Evolutionary conservation across 2,113 vertebrate genomes (phyloP).

Genomic region (Empidonax traillii): DNA sequence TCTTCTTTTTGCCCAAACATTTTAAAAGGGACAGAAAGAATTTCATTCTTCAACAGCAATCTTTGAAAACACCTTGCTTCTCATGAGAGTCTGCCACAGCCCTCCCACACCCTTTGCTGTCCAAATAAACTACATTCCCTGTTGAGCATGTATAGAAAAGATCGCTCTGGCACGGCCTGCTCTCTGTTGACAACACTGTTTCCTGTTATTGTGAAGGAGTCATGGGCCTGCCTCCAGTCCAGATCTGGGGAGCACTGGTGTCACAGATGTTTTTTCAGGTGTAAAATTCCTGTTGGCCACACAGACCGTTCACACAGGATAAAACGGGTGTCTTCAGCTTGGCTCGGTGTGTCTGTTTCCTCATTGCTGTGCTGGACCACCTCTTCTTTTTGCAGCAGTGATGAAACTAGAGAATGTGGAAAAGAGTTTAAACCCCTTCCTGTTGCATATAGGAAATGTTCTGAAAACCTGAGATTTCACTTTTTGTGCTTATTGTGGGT

Average conservation of each 20-base stretch:
- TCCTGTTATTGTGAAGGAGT: conserved; percentile 58
- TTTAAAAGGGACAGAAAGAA: background rate
- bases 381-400: background rate
- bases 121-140: conserved; percentile 57
- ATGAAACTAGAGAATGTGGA: conserved; percentile 1
- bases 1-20: background rate
- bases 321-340: conserved; percentile 1
- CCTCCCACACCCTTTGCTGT: conserved; percentile 26
- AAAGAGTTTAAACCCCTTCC: conserved; percentile 27
- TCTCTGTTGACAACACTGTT: conserved; percentile 22
- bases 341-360: background rate
- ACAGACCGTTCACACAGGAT: conserved; percentile 14
- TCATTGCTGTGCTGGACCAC: background rate
- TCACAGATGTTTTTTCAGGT: conserved; percentile 67
- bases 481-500: conserved; percentile 14
- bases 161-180: background rate
- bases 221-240: background rate
- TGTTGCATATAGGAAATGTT: conserved; percentile 36
- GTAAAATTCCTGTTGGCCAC: conserved; percentile 38
- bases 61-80: conserved; percentile 34
- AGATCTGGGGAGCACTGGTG: background rate
- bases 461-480: conserved; percentile 45
- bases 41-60: background rate
- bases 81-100: background rate
- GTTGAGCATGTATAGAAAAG: background rate